Conservation (phyloP, 2,888 invertebrate species). For the Noctua janthina region DNA sequence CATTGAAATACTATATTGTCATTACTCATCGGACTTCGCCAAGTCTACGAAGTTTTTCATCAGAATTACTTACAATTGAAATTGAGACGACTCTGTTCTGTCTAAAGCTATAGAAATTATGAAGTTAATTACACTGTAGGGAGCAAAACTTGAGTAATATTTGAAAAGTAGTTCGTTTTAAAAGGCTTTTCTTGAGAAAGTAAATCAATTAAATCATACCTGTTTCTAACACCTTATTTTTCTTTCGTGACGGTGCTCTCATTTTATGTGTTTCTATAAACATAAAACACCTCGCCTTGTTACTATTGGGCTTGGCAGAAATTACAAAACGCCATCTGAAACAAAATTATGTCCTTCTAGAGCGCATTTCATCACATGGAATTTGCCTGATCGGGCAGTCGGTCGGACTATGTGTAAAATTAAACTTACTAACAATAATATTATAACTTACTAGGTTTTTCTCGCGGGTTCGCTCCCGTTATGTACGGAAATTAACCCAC, state of each 20-base stretch:
- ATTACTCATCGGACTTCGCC: conserved; percentile 7
- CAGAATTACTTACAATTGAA: conserved; percentile 34
- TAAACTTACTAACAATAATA: too few relatives aligned
- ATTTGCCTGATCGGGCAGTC: too few relatives aligned
- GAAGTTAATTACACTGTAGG: conserved; percentile 24
- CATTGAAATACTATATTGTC: conserved; percentile 46
- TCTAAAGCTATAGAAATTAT: conserved; percentile 18
- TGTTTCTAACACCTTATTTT: neutral
- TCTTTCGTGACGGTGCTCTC: neutral
- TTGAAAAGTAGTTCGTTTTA: neutral
- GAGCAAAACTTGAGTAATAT: conserved; percentile 2
- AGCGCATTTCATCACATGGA: too few relatives aligned
- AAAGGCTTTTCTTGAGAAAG: conserved; percentile 1
- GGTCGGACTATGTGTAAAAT: too few relatives aligned
- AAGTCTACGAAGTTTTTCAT: conserved; percentile 46
- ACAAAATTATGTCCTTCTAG: too few relatives aligned
- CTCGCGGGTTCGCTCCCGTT: too few relatives aligned
- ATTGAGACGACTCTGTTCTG: conserved; percentile 33
- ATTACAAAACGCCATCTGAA: neutral
- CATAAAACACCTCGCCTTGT: neutral
- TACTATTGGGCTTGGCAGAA: neutral
- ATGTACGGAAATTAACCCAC: too few relatives aligned
- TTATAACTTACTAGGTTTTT: too few relatives aligned
- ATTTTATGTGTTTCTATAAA: neutral
- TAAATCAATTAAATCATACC: neutral